Evolutionary conservation across 2,888 invertebrate genomes (phyloP), one percentile per base, ranked within the genome.

Genomic region (Tanytarsus gracilentus): DNA sequence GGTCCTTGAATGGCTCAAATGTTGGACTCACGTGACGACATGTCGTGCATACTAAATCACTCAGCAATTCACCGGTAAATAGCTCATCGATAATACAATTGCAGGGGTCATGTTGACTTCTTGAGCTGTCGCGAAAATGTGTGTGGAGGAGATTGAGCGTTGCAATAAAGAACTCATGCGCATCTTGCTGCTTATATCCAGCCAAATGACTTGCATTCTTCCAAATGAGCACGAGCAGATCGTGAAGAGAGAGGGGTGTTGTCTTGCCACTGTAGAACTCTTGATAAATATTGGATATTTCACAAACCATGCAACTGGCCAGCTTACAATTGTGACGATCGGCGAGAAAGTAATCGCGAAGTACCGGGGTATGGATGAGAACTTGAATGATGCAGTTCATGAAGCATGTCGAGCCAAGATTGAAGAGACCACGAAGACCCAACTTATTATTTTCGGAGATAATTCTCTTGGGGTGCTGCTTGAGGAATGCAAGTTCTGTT

Each of bases 131-230:
- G 33, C 62, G 33, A 70, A 82, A 88, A 69, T 91, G 89, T 71
- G 88, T 81, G 72, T 97, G 97, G 62, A 98, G 76, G 8, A 96
- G 88, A 70, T 96, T 91, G 51, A 98, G 79, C 0, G 93, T 90
- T 33, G 96, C 94, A 65, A 98, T 95, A 71, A 98, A 93, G 76
- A 98, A 98, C 77, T 99, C 98, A 70, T 99, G 98, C 23, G 98
- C 98, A 73, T 99, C 98, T 73, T 98, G 97, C 71, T 98, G 97
- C 71, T 95, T 92, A 71, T 95, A 93, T 55, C 95, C 94, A 26
- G 95, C 93, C 66, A 97, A 79, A 72, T 96, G 92, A 61, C 87
- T 56, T 48, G 93, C 94, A 75, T 96, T 92, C n/a, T 90, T 93
- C 96, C 95, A 98, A 68, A 95, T 94, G 69, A 95, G 78, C 75